These are phyloP conservation scores for Danio jaintianensis DNA, from an alignment of 2,797 vertebrate genomes.

Conservation along the genomic window DNA sequence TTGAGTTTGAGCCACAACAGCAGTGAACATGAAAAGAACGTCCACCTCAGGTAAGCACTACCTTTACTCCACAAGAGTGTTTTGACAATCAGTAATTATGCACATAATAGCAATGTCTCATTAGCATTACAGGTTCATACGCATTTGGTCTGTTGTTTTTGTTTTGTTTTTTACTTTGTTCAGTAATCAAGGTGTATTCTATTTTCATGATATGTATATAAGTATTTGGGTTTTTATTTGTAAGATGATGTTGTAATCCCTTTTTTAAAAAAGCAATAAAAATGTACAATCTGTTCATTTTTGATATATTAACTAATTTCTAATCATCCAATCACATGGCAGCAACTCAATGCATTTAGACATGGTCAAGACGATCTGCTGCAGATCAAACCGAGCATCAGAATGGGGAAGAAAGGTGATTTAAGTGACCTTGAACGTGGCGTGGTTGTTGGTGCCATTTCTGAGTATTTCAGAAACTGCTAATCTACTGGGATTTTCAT, in stretches of 20 bases:
- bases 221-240: conserved; percentile 68
- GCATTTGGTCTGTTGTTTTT: conserved; percentile 41
- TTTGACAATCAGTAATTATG: conserved; percentile 49
- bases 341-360: too few relatives aligned
- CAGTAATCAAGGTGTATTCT: conserved; percentile 92
- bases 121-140: conserved; percentile 61
- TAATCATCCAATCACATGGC: too few relatives aligned
- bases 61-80: conserved; percentile 47
- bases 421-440: too few relatives aligned
- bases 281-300: conserved; percentile 61
- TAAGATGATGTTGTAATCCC: conserved; percentile 71
- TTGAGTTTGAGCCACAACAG: conserved; percentile 28
- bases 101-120: conserved; percentile 52
- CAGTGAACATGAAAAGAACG: conserved; percentile 17
- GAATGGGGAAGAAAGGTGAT: too few relatives aligned
- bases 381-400: too few relatives aligned
- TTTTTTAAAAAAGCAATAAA: conserved; percentile 71
- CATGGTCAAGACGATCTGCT: too few relatives aligned
- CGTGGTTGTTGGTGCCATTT: too few relatives aligned
- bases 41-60: conserved; percentile 62
- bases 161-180: conserved; percentile 66
- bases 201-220: conserved; percentile 93
- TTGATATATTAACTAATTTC: not conserved
- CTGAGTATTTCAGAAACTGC: too few relatives aligned
- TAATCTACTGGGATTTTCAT: too few relatives aligned